Base-by-base conservation (phyloP, 2,888 invertebrate species). In the Lobophora halterata region DNA sequence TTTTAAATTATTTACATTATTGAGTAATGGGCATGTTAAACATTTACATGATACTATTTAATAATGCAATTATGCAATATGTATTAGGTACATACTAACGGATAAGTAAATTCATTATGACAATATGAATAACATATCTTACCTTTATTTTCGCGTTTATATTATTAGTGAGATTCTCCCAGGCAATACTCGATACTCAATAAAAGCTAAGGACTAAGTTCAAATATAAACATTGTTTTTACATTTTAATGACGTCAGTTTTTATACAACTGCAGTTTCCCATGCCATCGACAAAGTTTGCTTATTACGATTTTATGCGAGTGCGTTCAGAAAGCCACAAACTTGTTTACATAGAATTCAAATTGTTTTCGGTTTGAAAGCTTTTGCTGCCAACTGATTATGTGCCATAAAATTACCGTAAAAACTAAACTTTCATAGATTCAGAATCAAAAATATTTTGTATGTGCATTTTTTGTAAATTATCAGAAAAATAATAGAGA, bases 261-360 rank as follows among this genome's bases (percentile, higher is more conserved):
- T 49, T 47, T 43, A 37, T 30, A 70, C 60, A 71, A 49, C 41
- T 52, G 41, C 45, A 46, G 47, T 49, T 71, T 66, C 55, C 57
- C 59, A 68, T 67, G 65, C 70, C 69, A 79, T 81, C 61, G 77
- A 60, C 59, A 75, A 82, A 85, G 77, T 85, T 83, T 56, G 68
- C 67, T 71, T 76, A 78, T 80, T 78, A 76, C 65, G 56, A 71
- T 81, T 81, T 77, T 74, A 80, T 76, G 77, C 67, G 74, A 78
- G 75, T 70, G 73, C 76, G 71, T 74, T 79, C 68, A 67, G 63
- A 64, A 71, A 72, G 46, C 65, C 69, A 64, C 72, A 67, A 71
- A 79, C 74, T 83, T 80, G 76, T 85, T 82, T 81, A 79, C 78
- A 81, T 77, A 67, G 71, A 80, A 81, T 78, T 75, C 70, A 74